Evolutionary conservation across 1,140 invertebrate species (phyloP), one percentile per base, ranked within the genome.

Genomic region (Hestina assimilis): DNA sequence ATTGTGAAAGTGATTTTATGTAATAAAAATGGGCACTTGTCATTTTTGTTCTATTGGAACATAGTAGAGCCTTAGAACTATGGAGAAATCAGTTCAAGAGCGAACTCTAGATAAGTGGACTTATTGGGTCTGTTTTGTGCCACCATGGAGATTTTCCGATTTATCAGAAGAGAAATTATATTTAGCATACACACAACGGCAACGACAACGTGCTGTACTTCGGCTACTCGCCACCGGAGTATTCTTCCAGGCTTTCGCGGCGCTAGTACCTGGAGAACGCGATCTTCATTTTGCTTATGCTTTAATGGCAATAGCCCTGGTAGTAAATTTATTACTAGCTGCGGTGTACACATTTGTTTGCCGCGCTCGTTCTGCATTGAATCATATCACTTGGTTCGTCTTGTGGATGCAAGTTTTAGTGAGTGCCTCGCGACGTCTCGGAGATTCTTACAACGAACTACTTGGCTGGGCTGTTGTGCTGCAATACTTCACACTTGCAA

Each of bases 401-500:
- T 89, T 92, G 28, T 92, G 91, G 72, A 79, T 87, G 1, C 93
- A 94, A 66, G 72, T 94, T 12, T 81, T 93, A 11, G 79, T 88
- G 29, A 72, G 85, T 57, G 83, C 87, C 3, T 90, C 89, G 3
- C 86, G 90, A 12, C 79, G 91, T 69, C 48, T 89, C 73, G 67
- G 87, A 48, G 83, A 86, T 52, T 81, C 83, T 8, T 85, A 83
- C 63, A 78, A 87, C 64, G 81, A 87, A 63, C 42, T 83, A 35
- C 89, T 97, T 0, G 94, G 93, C 15, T 96, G 95, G 95, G 91
- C 94, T 11, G 84, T 96, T 31, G 84, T 97, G n/a, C 79, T 96
- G 41, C 93, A 95, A 58, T 97, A 96, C 72, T 90, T 96, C n/a
- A 92, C 95, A n/a, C 93, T 95, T 76, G 94, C 95, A 24, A 94